Percentiles rank a stretch among this genome's conserved stretches.
phyloP scores from a whole-genome alignment of 2,797 vertebrate species.

The Paramormyrops hopkinsi region DNA sequence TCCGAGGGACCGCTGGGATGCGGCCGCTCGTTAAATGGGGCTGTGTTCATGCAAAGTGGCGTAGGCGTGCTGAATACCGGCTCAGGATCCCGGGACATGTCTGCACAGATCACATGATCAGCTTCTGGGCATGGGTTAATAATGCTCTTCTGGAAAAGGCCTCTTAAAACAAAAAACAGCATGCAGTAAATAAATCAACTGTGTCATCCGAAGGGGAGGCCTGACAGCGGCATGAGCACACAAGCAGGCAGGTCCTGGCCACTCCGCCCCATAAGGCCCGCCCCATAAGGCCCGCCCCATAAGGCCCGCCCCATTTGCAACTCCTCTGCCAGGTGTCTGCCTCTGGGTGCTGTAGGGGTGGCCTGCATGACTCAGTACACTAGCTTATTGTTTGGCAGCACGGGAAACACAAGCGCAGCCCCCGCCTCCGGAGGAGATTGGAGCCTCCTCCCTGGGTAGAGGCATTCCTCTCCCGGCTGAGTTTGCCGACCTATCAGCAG shows the following conservation, averaged over 20 bases:
- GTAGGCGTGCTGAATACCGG: not conserved
- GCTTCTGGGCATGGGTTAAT: not conserved
- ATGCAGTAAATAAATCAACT: not conserved
- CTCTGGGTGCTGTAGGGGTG: slow-evolving; percentile 1
- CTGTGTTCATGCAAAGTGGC: not conserved
- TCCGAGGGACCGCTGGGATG: not conserved
- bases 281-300: not conserved
- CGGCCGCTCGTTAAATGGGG: not conserved
- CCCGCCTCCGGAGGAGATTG: not conserved
- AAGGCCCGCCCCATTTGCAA: not conserved
- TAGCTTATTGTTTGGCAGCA: not conserved
- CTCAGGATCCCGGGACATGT: not conserved
- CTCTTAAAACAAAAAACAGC: not conserved
- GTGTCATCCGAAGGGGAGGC: not conserved
- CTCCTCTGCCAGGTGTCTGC: slow-evolving; percentile 19
- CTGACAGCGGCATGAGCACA: not conserved
- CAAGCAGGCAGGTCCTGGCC: not conserved
- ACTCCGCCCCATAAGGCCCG: not conserved
- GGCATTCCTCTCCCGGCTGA: not conserved
- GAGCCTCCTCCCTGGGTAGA: not conserved
- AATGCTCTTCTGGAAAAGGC: not conserved
- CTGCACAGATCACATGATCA: not conserved
- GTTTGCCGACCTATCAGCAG: not conserved
- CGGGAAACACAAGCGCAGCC: not conserved
- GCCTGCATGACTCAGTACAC: not conserved